These are phyloP conservation scores for Corythaeola cristata DNA, from an alignment of 2,113 vertebrate genomes.

Conservation along the genomic window DNA sequence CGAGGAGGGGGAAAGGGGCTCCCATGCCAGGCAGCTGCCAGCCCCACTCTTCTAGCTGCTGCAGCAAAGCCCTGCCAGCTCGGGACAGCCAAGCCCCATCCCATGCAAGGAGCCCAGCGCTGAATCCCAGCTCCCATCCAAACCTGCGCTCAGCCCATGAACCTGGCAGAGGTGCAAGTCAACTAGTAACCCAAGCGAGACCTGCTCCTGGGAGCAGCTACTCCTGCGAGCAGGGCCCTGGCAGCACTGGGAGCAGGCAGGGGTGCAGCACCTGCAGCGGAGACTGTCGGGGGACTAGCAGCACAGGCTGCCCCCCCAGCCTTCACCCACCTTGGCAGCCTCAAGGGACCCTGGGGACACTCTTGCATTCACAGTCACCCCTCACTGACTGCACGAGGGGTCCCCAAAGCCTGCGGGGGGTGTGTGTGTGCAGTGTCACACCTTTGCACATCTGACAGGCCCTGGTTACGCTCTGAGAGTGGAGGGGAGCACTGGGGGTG, in stretches of 20 bases:
- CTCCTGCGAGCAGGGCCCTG: neutral
- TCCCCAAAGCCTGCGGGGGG: neutral
- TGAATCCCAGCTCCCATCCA: neutral
- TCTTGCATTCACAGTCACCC: rapidly evolving
- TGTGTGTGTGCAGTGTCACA: too few relatives aligned
- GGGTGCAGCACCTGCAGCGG: neutral
- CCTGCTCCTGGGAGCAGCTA: neutral
- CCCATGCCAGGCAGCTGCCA: too few relatives aligned
- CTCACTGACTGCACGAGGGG: neutral
- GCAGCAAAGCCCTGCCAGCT: neutral
- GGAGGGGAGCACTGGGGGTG: neutral
- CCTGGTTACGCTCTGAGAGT: rapidly evolving
- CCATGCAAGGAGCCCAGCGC: neutral
- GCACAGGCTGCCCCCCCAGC: neutral
- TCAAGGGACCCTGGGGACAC: neutral
- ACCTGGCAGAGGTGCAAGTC: neutral
- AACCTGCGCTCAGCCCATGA: neutral
- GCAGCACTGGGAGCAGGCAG: neutral
- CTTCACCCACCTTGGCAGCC: neutral
- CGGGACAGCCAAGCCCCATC: neutral
- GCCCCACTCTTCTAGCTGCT: neutral
- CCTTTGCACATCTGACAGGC: neutral
- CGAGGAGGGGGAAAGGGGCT: too few relatives aligned
- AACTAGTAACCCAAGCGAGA: neutral
- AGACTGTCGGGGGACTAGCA: rapidly evolving